Conservation (phyloP, 1,140 invertebrate species). For the Nephila pilipes region DNA sequence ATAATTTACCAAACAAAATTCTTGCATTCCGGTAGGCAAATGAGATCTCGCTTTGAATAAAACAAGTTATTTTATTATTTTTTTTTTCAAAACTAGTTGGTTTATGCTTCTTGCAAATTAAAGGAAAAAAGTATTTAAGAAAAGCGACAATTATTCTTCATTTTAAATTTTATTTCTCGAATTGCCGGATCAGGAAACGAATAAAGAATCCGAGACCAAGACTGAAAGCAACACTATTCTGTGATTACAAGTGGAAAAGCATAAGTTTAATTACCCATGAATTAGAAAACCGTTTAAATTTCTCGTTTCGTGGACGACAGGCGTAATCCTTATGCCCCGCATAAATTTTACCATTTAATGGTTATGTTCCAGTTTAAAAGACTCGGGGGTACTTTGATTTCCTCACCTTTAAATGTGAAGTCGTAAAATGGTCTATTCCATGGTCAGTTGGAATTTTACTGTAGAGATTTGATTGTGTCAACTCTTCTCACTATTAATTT, state of each 20-base stretch:
- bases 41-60: background rate
- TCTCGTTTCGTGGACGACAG: background rate
- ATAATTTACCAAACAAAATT: too few relatives aligned
- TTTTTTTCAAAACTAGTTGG: too few relatives aligned
- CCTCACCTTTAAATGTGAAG: too few relatives aligned
- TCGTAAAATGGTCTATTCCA: too few relatives aligned
- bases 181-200: too few relatives aligned
- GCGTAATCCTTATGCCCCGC: background rate
- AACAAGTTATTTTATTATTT: background rate
- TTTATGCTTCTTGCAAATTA: too few relatives aligned
- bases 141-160: background rate
- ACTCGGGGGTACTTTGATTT: background rate
- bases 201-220: too few relatives aligned
- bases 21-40: background rate
- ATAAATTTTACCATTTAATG: background rate
- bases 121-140: background rate
- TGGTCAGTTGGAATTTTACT: too few relatives aligned
- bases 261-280: conserved; percentile 40
- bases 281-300: too few relatives aligned
- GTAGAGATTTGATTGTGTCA: too few relatives aligned
- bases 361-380: background rate
- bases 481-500: too few relatives aligned
- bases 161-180: too few relatives aligned
- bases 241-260: background rate
- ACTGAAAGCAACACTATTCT: background rate